phyloP scores from a whole-genome alignment of 2,113 vertebrate genomes.

The Perca flavescens region DNA sequence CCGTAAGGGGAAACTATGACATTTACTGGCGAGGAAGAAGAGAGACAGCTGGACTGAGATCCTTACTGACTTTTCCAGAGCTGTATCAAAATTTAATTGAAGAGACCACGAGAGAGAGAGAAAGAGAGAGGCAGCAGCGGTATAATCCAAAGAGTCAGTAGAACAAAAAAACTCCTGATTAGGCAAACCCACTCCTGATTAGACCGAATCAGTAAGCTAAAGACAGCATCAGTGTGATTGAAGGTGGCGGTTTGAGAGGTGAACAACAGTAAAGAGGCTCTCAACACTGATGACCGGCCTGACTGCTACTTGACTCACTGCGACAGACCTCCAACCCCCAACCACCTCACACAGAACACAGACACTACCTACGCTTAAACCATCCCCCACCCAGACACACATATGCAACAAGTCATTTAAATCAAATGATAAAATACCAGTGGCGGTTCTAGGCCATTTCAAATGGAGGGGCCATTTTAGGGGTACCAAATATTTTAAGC shows the following conservation, averaged over 20 bases:
- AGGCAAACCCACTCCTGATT: constrained; percentile 63
- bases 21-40: constrained; percentile 3
- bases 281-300: constrained; percentile 60
- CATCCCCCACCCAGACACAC: background rate
- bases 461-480: too few relatives aligned
- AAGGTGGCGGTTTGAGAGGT: constrained; percentile 47
- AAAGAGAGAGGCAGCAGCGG: background rate
- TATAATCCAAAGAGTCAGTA: background rate
- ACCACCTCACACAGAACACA: background rate
- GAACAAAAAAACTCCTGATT: constrained; percentile 34
- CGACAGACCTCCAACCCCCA: constrained; percentile 32
- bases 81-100: constrained; percentile 32
- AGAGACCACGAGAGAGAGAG: constrained; percentile 7
- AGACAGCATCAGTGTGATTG: constrained; percentile 68
- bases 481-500: too few relatives aligned
- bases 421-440: too few relatives aligned
- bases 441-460: too few relatives aligned
- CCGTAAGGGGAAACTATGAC: constrained; percentile 30
- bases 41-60: constrained; percentile 17
- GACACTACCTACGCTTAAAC: background rate
- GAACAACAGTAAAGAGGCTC: constrained; percentile 63
- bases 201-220: constrained; percentile 66
- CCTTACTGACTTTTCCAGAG: constrained; percentile 28
- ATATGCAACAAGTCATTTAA: background rate
- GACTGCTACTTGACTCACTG: constrained; percentile 59